Evolutionary conservation across 2,888 invertebrate genomes (phyloP).

Genomic region (Ophion costatus): DNA sequence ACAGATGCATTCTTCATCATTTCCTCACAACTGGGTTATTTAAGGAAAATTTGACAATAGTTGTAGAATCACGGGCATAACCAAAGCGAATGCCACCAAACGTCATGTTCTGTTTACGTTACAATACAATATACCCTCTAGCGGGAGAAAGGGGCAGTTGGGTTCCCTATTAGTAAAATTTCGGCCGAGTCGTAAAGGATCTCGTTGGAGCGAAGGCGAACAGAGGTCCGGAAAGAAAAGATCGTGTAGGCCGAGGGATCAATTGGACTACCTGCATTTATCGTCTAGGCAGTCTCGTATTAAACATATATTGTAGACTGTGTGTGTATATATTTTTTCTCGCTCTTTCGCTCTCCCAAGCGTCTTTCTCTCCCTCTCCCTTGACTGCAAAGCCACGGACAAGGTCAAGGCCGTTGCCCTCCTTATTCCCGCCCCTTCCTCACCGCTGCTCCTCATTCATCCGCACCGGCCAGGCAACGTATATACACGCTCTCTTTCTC

Average conservation of each 20-base stretch:
- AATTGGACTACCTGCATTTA: conserved; percentile 55
- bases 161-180: background rate
- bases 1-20: too few relatives aligned
- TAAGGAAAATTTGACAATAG: too few relatives aligned
- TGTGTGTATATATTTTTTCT: conserved; percentile 11
- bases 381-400: conserved; percentile 74
- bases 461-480: conserved; percentile 57
- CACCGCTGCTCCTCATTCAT: conserved; percentile 62
- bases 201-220: background rate
- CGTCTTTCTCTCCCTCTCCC: conserved; percentile 63
- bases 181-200: background rate
- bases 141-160: too few relatives aligned
- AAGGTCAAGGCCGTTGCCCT: conserved; percentile 81
- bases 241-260: conserved; percentile 19
- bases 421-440: conserved; percentile 67
- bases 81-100: too few relatives aligned
- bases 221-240: background rate
- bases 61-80: too few relatives aligned
- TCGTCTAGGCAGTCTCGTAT: conserved; percentile 48
- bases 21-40: too few relatives aligned
- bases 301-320: conserved; percentile 19
- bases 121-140: too few relatives aligned
- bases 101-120: too few relatives aligned
- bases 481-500: conserved; percentile 47
- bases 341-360: conserved; percentile 6